Evolutionary conservation across 2,113 vertebrate species (phyloP).

Genomic region (Morone chrysops): DNA sequence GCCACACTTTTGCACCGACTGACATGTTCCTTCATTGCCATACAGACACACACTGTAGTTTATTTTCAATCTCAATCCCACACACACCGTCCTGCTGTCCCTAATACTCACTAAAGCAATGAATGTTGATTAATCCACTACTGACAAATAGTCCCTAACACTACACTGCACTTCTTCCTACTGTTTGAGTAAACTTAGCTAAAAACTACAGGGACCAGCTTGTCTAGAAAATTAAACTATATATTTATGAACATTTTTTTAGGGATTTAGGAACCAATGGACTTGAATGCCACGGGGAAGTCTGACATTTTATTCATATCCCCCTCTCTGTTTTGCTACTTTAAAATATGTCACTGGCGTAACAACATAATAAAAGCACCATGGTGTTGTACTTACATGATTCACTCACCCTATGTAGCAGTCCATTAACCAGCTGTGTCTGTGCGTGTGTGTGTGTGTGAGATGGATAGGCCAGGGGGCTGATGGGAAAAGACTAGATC

Average conservation of each 20-base stretch:
- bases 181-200: background rate
- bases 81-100: background rate
- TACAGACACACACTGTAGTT: background rate
- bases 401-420: constrained; percentile 21
- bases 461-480: constrained; percentile 38
- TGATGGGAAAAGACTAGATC: constrained; percentile 69
- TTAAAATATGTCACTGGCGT: constrained; percentile 5
- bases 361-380: constrained; percentile 38
- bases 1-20: too few relatives aligned
- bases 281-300: background rate
- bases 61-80: too few relatives aligned
- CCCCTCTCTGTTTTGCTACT: background rate
- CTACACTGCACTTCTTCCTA: background rate
- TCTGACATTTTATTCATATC: background rate
- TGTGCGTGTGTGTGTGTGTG: constrained; percentile 26
- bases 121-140: background rate
- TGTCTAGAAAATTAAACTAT: background rate
- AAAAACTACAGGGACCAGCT: background rate
- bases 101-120: background rate
- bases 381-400: constrained; percentile 18
- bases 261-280: too few relatives aligned
- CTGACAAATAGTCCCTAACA: background rate
- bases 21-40: background rate
- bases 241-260: too few relatives aligned
- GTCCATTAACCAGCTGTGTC: constrained; percentile 31